These are phyloP conservation scores for Eulemur coronatus DNA, from an alignment of 2,797 vertebrate genomes.

Conservation along the genomic window DNA sequence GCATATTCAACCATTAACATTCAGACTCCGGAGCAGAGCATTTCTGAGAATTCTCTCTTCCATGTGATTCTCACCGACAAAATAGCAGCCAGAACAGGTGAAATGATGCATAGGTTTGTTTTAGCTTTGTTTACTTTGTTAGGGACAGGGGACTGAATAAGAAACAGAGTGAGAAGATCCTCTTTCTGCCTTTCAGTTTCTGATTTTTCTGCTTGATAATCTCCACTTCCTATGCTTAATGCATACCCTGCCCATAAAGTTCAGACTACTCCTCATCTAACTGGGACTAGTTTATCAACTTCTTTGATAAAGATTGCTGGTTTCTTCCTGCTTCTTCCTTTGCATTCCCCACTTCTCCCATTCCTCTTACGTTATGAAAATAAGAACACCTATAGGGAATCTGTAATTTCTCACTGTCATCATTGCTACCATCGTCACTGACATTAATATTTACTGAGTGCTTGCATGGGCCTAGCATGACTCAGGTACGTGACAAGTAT, in stretches of 20 bases:
- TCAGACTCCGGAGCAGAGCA: not conserved
- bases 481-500: not conserved
- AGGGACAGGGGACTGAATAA: not conserved
- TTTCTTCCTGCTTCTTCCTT: not conserved
- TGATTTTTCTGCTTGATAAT: not conserved
- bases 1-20: not conserved
- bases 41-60: not conserved
- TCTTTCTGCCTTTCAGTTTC: not conserved
- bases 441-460: not conserved
- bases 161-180: not conserved
- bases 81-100: not conserved
- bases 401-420: not conserved
- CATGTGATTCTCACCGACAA: not conserved
- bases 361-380: not conserved
- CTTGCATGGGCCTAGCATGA: not conserved
- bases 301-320: not conserved
- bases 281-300: not conserved
- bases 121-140: not conserved
- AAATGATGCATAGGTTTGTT: not conserved
- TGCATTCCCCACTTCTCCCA: not conserved
- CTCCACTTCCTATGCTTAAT: not conserved
- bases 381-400: not conserved
- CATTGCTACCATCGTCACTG: not conserved
- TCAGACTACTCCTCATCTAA: not conserved
- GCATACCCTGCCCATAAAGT: not conserved